These are phyloP conservation scores for Sardinella longiceps DNA, from an alignment of 2,797 vertebrate genomes.

Conservation along the genomic window DNA sequence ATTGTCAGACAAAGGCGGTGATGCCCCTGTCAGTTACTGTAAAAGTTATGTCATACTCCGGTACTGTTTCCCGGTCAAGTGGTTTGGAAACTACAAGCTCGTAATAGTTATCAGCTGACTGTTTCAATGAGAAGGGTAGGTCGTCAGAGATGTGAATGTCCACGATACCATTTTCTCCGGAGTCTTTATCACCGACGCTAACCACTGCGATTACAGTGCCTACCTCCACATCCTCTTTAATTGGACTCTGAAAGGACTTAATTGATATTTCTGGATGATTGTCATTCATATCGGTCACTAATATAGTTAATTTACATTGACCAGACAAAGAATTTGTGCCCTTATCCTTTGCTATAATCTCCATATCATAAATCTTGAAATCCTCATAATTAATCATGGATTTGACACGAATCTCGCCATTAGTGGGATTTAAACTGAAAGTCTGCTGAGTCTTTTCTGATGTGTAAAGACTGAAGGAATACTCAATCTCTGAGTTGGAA, in stretches of 20 bases:
- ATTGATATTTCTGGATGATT: constrained; percentile 57
- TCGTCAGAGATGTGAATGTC: constrained; percentile 31
- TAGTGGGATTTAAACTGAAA: constrained; percentile 60
- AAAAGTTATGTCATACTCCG: constrained; percentile 54
- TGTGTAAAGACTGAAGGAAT: constrained; percentile 57
- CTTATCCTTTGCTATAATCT: constrained; percentile 63
- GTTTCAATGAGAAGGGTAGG: constrained; percentile 47
- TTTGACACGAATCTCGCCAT: constrained; percentile 51
- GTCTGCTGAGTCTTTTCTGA: constrained; percentile 42
- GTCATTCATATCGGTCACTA: constrained; percentile 72
- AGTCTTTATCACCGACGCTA: constrained; percentile 54
- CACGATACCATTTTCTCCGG: constrained; percentile 50
- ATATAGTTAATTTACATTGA: constrained; percentile 59
- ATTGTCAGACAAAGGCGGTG: constrained; percentile 64
- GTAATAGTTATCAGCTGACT: constrained; percentile 49
- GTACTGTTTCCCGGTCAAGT: constrained; percentile 61
- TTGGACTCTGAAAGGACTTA: constrained; percentile 45
- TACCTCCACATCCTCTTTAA: constrained; percentile 48
- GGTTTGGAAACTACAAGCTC: constrained; percentile 47
- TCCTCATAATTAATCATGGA: constrained; percentile 63
- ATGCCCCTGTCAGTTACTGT: constrained; percentile 66
- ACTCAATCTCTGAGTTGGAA: constrained; percentile 60
- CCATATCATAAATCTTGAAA: constrained; percentile 54
- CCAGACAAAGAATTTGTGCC: constrained; percentile 57
- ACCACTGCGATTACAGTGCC: constrained; percentile 54